phyloP scores from a whole-genome alignment of 2,113 vertebrate genomes.

The Alectura lathami region DNA sequence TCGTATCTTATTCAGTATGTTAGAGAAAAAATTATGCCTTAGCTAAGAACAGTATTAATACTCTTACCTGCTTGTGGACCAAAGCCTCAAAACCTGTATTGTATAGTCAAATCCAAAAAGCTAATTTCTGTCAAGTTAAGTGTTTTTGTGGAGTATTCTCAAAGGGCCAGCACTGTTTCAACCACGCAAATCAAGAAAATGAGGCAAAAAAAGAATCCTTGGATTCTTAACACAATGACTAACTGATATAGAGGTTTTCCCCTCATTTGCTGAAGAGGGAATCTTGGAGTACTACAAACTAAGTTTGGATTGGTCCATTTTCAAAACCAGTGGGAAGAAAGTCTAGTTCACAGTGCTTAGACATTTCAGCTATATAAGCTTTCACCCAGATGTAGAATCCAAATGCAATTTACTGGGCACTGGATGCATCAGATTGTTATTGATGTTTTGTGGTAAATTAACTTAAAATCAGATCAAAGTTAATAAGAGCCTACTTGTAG shows the following conservation, averaged over 20 bases:
- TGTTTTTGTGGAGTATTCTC: background rate
- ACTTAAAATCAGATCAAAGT: background rate
- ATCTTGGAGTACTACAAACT: background rate
- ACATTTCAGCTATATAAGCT: background rate
- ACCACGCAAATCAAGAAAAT: background rate
- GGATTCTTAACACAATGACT: background rate
- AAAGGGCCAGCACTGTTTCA: background rate
- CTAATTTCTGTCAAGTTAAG: background rate
- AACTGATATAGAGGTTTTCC: background rate
- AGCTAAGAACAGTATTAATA: background rate
- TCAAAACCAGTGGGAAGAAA: background rate
- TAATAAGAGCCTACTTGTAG: background rate
- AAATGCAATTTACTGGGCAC: background rate
- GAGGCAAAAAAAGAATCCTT: accelerated
- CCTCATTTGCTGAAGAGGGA: background rate
- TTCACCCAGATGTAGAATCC: background rate
- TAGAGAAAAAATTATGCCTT: background rate
- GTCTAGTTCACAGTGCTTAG: background rate
- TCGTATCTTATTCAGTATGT: background rate
- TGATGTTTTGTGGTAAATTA: background rate
- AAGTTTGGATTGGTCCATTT: background rate
- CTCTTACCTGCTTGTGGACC: background rate
- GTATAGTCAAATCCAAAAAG: background rate
- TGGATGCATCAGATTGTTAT: background rate
- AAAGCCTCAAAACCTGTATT: background rate